Conservation (phyloP, 1,140 invertebrate genomes). For the Trichonephila clavata region DNA sequence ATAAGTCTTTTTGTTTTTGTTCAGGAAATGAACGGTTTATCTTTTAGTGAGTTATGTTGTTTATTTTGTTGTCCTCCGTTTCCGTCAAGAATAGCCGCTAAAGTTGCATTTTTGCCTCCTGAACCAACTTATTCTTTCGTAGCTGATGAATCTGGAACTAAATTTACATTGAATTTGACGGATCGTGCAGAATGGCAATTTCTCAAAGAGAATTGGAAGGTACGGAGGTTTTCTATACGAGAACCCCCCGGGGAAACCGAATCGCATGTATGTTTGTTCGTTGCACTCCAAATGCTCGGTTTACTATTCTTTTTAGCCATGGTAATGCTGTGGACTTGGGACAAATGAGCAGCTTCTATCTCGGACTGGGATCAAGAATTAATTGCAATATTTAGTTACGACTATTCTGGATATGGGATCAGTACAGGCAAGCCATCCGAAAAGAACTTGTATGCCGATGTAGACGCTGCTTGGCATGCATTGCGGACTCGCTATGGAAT, state of each 20-base stretch:
- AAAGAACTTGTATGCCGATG: conserved; percentile 99
- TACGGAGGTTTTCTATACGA: conserved; percentile 88
- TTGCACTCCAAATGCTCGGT: conserved; percentile 94
- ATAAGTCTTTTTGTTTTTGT: conserved; percentile 19
- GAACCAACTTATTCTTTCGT: conserved; percentile 96
- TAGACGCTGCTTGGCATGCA: conserved; percentile 98
- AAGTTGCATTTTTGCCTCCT: conserved; percentile 99
- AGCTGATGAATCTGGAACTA: conserved; percentile 80
- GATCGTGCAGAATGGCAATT: conserved; percentile 99
- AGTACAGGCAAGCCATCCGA: conserved; percentile 98
- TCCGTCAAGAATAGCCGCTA: conserved; percentile 98
- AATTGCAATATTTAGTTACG: conserved; percentile 99
- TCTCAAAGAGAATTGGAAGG: conserved; percentile 97
- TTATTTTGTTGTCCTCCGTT: conserved; percentile 99
- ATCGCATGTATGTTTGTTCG: conserved; percentile 98
- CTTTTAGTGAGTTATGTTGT: conserved; percentile 98
- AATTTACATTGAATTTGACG: conserved; percentile 85
- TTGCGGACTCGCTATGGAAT: conserved; percentile 92
- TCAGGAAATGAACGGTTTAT: conserved; percentile 83
- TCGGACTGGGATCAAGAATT: conserved; percentile 96
- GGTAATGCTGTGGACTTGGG: conserved; percentile 98
- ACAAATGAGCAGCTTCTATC: conserved; percentile 99
- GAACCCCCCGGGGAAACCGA: conserved; percentile 94
- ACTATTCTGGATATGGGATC: conserved; percentile 98
- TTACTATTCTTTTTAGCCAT: conserved; percentile 99